Conservation (phyloP, 2,888 invertebrate genomes). For the Drosophila villosipedis region DNA sequence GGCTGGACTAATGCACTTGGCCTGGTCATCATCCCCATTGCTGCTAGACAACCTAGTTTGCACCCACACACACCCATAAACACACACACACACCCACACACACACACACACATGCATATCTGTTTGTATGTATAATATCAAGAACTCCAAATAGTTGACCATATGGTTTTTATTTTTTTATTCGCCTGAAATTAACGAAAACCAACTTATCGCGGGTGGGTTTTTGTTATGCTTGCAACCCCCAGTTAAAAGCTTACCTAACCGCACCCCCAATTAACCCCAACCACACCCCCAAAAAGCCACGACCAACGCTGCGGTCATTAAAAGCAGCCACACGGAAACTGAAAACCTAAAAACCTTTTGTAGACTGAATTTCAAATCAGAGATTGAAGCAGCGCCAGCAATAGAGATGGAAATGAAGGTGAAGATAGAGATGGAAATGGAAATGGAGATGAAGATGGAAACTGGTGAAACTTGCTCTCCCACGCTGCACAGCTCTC, state of each 20-base stretch:
- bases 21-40: constrained; percentile 7
- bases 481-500: neutral
- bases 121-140: neutral
- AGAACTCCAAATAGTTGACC: constrained; percentile 20
- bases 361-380: neutral
- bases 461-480: neutral
- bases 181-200: constrained; percentile 62
- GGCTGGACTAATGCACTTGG: constrained; percentile 20
- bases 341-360: neutral
- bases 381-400: neutral
- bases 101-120: neutral
- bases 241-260: constrained; percentile 28
- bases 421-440: neutral
- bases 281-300: neutral
- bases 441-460: neutral
- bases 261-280: neutral
- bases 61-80: neutral
- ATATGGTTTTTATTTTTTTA: constrained; percentile 36
- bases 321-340: neutral
- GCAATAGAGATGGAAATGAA: neutral
- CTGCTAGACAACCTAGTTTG: constrained; percentile 5
- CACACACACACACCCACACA: neutral
- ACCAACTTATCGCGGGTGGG: constrained; percentile 28
- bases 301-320: neutral
- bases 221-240: constrained; percentile 8